Base-by-base conservation (phyloP, 2,888 invertebrate genomes). In the Pyralis farinalis region DNA sequence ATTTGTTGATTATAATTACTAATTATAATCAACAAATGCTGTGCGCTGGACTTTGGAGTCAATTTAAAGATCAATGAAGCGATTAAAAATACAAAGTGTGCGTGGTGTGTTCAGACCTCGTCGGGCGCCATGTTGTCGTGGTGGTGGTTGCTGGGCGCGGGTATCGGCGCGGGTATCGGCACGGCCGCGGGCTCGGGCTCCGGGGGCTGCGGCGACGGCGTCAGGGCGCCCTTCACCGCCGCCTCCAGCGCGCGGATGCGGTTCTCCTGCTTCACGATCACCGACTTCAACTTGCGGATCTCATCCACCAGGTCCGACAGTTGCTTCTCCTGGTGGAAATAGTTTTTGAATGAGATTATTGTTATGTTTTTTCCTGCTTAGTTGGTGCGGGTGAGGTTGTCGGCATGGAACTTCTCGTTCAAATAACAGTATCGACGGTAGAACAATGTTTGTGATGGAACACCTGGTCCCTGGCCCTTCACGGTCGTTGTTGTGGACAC, bases 251-350 rank as follows among this genome's bases (percentile, higher is more conserved):
- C 93, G 27, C 95, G 91, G 72, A 96, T 95, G 38, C 96, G 90
- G 58, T 96, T 97, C 86, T 97, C 97, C 70, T 97, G 97, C 69
- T 97, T 97, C 16, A 97, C 95, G 56, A 97, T 96, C 78, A 97
- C 96, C n/a, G 97, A 95, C 71, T 97, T 97, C 53, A 97, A 84
- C 75, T 97, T 97, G 43, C 97, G 93, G 58, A 97, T 96, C 80
- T 97, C 97, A 69, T 97, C 96, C 29, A 94, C 92, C 57, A 96
- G 92, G 70, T 96, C 96, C 58, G 96, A 95, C 10, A 97, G 85
- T 52, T 94, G 93, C 55, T 94, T 94, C 52, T 94, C 94, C 94
- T 93, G 67, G 5, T 71, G 31, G n/a, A 12, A 12, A 21, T 1
- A 11, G 20, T 5, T n/a, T n/a, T n/a, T n/a, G n/a, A n/a, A n/a